phyloP scores from a whole-genome alignment of 2,888 invertebrate species.

The Andrena bucephala region DNA sequence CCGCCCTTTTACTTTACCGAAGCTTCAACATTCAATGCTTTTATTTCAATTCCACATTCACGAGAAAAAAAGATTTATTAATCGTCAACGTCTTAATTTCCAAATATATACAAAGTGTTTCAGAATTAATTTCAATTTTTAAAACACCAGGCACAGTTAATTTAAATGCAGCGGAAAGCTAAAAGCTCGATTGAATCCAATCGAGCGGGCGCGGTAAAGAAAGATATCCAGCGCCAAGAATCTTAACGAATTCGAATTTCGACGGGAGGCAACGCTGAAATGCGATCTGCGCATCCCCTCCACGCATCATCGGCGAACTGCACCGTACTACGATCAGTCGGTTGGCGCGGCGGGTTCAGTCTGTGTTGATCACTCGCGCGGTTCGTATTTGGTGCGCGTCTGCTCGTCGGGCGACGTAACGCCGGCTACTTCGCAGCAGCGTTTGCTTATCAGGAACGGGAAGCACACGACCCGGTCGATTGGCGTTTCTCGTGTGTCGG shows the following conservation, averaged over 20 bases:
- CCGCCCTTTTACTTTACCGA: too few species aligned
- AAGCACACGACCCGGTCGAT: conserved; percentile 7
- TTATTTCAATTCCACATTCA: too few species aligned
- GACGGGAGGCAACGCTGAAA: background rate
- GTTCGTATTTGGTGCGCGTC: conserved; percentile 20
- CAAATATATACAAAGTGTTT: background rate
- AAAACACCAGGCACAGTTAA: background rate
- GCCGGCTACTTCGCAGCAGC: conserved; percentile 10
- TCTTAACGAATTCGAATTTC: conserved; percentile 15
- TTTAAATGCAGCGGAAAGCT: too few species aligned
- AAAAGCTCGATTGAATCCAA: background rate
- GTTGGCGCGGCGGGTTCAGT: conserved; percentile 54
- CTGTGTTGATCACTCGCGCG: conserved; percentile 45
- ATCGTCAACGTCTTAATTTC: background rate
- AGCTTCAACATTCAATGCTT: too few species aligned
- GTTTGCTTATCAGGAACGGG: background rate
- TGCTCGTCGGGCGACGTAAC: conserved; percentile 35
- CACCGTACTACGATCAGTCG: conserved; percentile 34
- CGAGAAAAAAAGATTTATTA: background rate
- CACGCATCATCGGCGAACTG: conserved; percentile 7
- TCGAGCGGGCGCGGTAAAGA: background rate
- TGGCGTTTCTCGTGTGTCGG: conserved; percentile 54
- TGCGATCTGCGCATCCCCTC: conserved; percentile 30
- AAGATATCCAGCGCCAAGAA: background rate
- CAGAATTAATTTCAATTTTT: background rate